Evolutionary conservation across 2,888 invertebrate genomes (phyloP).

Genomic region (Salticus scenicus): DNA sequence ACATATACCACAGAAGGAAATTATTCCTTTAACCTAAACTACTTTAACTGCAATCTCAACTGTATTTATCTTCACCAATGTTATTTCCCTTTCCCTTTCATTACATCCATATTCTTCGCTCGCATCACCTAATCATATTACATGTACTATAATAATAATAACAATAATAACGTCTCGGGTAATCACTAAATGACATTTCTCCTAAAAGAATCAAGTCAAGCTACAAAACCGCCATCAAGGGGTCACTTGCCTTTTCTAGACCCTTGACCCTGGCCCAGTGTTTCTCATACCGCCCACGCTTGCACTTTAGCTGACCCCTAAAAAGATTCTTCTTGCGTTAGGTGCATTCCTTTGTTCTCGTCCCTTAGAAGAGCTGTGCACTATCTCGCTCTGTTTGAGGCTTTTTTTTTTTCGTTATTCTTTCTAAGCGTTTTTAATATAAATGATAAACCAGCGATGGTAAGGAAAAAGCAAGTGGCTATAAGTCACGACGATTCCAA

Average conservation of each 20-base stretch:
- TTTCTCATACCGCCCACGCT: constrained; percentile 68
- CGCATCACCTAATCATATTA: background rate
- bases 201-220: background rate
- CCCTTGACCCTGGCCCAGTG: constrained; percentile 52
- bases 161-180: background rate
- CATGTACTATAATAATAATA: background rate
- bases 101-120: background rate
- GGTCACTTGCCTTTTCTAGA: constrained; percentile 59
- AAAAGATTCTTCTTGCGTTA: background rate
- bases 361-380: background rate
- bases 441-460: background rate
- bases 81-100: background rate
- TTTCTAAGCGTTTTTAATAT: background rate
- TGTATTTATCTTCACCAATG: no score
- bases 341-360: background rate
- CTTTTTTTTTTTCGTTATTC: constrained; percentile 17
- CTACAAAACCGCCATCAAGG: constrained; percentile 16
- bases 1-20: no score
- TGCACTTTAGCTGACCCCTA: constrained; percentile 35
- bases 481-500: background rate
- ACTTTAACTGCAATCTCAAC: no score
- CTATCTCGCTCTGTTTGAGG: background rate
- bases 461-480: background rate
- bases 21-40: no score
- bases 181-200: constrained; percentile 2